Conservation (phyloP, 2,113 vertebrate species). For the Anthoscopus minutus region DNA sequence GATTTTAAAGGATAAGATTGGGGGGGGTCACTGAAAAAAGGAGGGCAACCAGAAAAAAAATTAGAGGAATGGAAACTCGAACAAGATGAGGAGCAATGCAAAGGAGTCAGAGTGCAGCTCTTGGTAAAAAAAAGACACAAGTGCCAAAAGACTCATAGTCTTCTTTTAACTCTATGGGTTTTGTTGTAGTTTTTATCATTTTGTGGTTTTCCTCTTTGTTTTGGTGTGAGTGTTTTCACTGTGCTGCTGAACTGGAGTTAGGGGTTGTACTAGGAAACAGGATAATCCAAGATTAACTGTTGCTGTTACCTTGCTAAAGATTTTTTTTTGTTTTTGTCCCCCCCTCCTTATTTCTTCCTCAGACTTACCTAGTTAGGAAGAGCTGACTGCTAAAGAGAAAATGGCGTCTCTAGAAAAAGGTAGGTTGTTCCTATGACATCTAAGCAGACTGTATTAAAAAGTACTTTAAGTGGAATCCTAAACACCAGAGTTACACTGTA, state of each 20-base stretch:
- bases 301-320: background rate
- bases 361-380: background rate
- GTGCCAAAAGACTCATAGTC: background rate
- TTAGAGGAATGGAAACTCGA: background rate
- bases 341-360: background rate
- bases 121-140: background rate
- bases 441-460: background rate
- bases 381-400: background rate
- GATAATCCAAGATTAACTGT: background rate
- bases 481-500: background rate
- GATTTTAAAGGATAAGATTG: background rate
- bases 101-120: background rate
- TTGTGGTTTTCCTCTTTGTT: accelerated
- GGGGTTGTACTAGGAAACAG: background rate
- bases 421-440: background rate
- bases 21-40: background rate
- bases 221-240: background rate
- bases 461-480: background rate
- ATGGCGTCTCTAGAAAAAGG: slow-evolving; percentile 54
- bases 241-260: background rate
- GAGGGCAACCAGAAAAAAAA: background rate
- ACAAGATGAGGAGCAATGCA: background rate
- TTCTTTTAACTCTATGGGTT: background rate
- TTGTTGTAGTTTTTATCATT: background rate
- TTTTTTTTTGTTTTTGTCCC: background rate